Evolutionary conservation across 1,140 invertebrate species (phyloP).

Genomic region (Saxidomus purpurata): DNA sequence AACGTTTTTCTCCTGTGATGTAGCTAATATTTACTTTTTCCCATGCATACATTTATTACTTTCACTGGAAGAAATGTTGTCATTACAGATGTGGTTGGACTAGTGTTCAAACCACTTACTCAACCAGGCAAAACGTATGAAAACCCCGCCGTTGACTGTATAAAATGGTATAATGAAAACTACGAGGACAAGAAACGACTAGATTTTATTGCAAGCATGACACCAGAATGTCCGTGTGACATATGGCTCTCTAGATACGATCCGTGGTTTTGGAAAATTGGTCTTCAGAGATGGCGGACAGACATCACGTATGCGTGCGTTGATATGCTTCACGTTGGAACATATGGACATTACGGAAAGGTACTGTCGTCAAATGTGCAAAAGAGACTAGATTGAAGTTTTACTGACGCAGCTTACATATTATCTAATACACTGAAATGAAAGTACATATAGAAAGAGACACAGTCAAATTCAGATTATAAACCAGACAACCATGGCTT

Average conservation of each 20-base stretch:
- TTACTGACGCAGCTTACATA: background rate
- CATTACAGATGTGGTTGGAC: background rate
- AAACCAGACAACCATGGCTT: no score
- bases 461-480: no score
- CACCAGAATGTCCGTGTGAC: constrained; percentile 22
- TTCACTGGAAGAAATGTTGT: no score
- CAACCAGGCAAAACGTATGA: background rate
- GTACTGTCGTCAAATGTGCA: background rate
- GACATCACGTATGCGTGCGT: background rate
- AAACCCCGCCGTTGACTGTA: constrained; percentile 16
- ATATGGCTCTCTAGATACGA: background rate
- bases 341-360: background rate
- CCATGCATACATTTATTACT: no score
- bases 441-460: no score
- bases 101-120: background rate
- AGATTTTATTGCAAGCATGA: background rate
- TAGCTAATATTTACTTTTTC: no score
- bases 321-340: constrained; percentile 5
- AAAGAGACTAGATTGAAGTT: background rate
- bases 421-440: background rate
- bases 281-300: background rate
- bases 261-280: constrained; percentile 30
- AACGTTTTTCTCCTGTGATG: no score
- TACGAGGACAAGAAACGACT: background rate
- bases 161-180: constrained; percentile 31